These are phyloP conservation scores for Mactra quadrangularis DNA, from an alignment of 1,140 invertebrate genomes.

Conservation along the genomic window DNA sequence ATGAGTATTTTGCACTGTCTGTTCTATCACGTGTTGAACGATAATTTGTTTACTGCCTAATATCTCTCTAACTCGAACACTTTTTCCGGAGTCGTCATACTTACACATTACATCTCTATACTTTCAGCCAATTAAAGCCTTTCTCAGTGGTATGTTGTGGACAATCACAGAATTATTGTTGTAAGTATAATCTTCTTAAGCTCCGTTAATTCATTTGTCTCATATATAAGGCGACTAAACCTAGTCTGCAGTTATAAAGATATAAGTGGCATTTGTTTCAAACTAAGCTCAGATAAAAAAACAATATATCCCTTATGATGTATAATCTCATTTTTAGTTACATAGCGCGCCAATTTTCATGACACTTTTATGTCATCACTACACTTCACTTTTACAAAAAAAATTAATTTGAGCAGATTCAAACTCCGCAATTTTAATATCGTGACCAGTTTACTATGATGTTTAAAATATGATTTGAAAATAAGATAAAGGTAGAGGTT, in stretches of 20 bases:
- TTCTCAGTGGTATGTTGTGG: constrained; percentile 20
- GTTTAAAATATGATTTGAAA: too few species aligned
- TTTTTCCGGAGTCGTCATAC: neutral
- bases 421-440: too few species aligned
- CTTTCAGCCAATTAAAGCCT: constrained; percentile 50
- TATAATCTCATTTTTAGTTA: neutral
- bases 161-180: constrained; percentile 29
- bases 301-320: neutral
- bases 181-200: constrained; percentile 9
- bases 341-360: neutral
- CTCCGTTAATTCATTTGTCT: neutral
- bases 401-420: too few species aligned
- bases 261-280: neutral
- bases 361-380: too few species aligned
- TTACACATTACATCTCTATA: neutral
- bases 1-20: neutral
- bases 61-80: neutral
- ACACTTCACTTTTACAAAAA: too few species aligned
- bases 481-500: too few species aligned
- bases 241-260: too few species aligned
- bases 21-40: neutral
- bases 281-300: neutral
- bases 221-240: neutral
- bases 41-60: neutral
- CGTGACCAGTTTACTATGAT: too few species aligned